A percentile compares a stretch with the other conserved stretches of the same genome.
Evolutionary conservation across 2,113 vertebrate genomes (phyloP).

Genomic region (Muntiacus reevesi): DNA sequence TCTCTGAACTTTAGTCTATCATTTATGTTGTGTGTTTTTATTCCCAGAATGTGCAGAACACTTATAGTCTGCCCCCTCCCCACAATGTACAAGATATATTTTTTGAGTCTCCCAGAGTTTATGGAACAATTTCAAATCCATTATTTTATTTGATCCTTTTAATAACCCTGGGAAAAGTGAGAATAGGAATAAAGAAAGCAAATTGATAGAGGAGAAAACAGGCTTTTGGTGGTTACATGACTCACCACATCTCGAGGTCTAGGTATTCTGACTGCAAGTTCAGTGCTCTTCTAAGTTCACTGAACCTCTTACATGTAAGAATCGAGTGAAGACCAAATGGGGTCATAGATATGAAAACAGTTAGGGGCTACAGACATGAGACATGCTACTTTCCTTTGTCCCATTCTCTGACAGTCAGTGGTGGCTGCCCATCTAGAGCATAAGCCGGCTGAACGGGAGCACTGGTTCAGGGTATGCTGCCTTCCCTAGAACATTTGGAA

Average conservation of each 20-base stretch:
- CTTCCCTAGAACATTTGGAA: neutral
- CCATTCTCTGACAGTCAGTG: neutral
- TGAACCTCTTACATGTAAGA: neutral
- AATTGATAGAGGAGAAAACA: neutral
- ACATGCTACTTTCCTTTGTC: neutral
- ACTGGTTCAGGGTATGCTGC: neutral
- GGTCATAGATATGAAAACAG: neutral
- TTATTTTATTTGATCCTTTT: constrained; percentile 19
- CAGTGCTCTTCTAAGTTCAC: neutral
- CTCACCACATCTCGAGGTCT: neutral
- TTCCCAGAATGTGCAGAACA: neutral
- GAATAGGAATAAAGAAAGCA: neutral
- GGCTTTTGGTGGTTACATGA: neutral
- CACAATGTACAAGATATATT: neutral
- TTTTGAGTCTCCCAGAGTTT: neutral
- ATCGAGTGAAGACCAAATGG: neutral
- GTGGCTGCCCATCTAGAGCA: neutral
- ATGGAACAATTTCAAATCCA: neutral
- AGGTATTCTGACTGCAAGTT: neutral
- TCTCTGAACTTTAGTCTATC: neutral
- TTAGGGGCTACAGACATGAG: neutral
- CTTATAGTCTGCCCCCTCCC: neutral
- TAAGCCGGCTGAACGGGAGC: neutral
- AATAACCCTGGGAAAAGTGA: neutral
- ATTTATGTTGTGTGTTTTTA: neutral